Evolutionary conservation across 2,113 vertebrate genomes (phyloP).

Genomic region (Hymenochirus boettgeri): DNA sequence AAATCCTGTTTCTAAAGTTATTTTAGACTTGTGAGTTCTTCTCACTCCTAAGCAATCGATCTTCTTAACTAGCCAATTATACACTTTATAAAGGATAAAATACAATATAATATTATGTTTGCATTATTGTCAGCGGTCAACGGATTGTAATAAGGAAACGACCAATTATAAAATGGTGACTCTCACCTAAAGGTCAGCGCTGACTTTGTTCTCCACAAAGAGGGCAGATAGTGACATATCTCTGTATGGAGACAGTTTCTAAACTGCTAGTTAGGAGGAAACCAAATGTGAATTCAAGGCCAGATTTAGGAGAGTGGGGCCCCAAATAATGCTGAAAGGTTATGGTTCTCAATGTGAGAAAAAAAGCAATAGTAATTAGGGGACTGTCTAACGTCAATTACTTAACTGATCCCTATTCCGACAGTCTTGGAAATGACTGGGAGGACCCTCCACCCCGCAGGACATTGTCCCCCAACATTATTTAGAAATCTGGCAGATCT

Average conservation of each 20-base stretch:
- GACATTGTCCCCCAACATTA: too few species aligned
- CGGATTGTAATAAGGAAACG: conserved; percentile 25
- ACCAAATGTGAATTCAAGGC: too few species aligned
- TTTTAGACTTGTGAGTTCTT: conserved; percentile 3
- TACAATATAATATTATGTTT: conserved; percentile 25
- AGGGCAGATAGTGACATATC: neutral
- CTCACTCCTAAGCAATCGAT: neutral
- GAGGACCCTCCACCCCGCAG: too few species aligned
- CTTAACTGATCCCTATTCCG: too few species aligned
- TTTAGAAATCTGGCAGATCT: too few species aligned
- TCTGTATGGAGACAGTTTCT: neutral
- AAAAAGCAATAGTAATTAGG: too few species aligned
- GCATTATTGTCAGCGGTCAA: conserved; percentile 24
- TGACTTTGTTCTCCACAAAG: neutral
- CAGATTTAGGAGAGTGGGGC: too few species aligned
- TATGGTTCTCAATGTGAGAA: too few species aligned
- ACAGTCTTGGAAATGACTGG: too few species aligned
- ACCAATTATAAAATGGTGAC: conserved; percentile 24
- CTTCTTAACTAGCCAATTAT: conserved; percentile 14
- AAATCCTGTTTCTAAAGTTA: conserved; percentile 35
- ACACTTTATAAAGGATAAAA: conserved; percentile 6
- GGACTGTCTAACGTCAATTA: too few species aligned
- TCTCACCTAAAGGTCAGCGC: conserved; percentile 11
- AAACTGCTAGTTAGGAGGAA: too few species aligned
- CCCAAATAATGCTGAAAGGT: too few species aligned